Evolutionary conservation across 2,113 vertebrate species (phyloP), one percentile per base, ranked within the genome.

Genomic region (Phocoena phocoena): DNA sequence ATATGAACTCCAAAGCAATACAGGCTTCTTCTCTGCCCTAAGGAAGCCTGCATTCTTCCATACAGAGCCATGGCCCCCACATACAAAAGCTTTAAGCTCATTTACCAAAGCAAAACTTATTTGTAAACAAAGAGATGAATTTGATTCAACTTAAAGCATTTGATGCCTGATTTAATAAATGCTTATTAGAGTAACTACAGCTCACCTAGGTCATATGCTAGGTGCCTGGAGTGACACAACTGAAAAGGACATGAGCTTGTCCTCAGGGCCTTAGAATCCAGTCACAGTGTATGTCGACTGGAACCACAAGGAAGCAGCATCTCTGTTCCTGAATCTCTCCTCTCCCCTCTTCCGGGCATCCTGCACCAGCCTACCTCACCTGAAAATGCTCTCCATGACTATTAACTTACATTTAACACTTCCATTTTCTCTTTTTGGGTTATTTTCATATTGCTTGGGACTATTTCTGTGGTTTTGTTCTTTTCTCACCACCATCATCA

Each of bases 101-200:
- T 71, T 81, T n/a, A 15, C 33, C 47, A 71, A 83, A 7, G 26
- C 23, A 95, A 92, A 92, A 65, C 33, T 65, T 67, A 83, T 28
- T 86, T 67, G 33, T 88, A 77, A 92, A 88, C 23, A 62, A 96
- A 89, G 70, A 96, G 80, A 67, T 77, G 28, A 86, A 63, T 15
- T 53, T 55, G n/a, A 20, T 73, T 88, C 58, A 67, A 62, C 55
- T 79, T 36, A 82, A 93, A 71, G 13, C 8, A 58, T 62, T 67
- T 92, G 9, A 50, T 77, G 28, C 28, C 47, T 77, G 82, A 55
- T 65, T 67, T 36, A 76, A 44, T 65, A 70, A 90, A 70, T 50
- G 65, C 17, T 90, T 63, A 20, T 25, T 79, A 58, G 85, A 74
- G 50, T 38, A 21, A n/a, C 77, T 76, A 26, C 23, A 92, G 23